Base-by-base conservation (phyloP, 2,113 vertebrate species). In the Oryzias woworae region DNA sequence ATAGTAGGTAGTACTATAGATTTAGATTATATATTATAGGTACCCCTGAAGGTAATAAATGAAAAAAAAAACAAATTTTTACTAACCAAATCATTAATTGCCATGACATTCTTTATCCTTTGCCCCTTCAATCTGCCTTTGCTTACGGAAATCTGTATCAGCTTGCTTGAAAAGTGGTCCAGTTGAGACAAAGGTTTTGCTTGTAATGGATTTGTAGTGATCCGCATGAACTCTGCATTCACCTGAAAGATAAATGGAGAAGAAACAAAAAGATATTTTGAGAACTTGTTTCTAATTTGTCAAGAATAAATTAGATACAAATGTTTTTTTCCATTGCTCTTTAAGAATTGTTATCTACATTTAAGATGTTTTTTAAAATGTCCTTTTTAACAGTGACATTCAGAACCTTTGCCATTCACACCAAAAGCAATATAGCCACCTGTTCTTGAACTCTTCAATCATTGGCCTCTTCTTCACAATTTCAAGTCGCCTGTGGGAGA, bases 391-490 rank as follows among this genome's bases (percentile, higher is more conserved):
- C 17, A 47, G 13, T 47, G 6, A 47, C 45, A 18, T 47, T 18
- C 5, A 17, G 16, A 47, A 47, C 45, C 17, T 14, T 17, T 46
- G 2, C 14, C 17, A 3, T 15, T 3, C 17, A 17, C 16, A 17
- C 14, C 16, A 46, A 15, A 46, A 46, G n/a, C 16, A 4, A 17
- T 15, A 17, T 3, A 17, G 49, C 49, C 49, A 51, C 8, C 49
- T 53, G 14, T 55, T 55, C 3, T 20, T 42, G 18, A 56, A 22
- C 1, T 56, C 36, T 42, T 8, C 14, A 2, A 43, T 56, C 36
- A 43, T 56, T 4, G 36, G 54, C 36, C 54, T 56, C 36, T 56
- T 36, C 31, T 43, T n/a, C 36, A 43, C 18, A 43, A 55, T 55
- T 31, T 55, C 31, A 3, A 42, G 31, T 12, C 18, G 18, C 43